Evolutionary conservation across 2,797 vertebrate genomes (phyloP).

Genomic region (Myotis vivesi): DNA sequence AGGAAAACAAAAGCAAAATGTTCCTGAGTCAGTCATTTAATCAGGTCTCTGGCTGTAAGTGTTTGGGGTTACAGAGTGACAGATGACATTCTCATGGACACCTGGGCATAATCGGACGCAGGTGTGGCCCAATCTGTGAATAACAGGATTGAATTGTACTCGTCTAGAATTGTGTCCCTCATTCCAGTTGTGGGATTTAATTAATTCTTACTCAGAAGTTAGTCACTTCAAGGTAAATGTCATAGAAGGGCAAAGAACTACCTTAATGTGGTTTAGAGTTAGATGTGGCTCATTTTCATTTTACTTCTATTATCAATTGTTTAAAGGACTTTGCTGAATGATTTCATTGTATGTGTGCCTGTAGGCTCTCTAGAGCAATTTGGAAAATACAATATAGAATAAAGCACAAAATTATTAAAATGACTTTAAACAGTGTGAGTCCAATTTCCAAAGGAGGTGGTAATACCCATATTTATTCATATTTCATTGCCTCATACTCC

Average conservation of each 20-base stretch:
- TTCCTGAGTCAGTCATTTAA: conserved; percentile 1
- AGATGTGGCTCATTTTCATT: neutral
- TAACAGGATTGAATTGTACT: conserved; percentile 36
- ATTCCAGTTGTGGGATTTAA: conserved; percentile 55
- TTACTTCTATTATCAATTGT: conserved; percentile 59
- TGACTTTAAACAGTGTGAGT: conserved; percentile 46
- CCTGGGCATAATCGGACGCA: conserved; percentile 27
- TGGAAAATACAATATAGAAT: conserved; percentile 55
- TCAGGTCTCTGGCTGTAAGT: neutral
- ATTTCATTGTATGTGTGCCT: conserved; percentile 48
- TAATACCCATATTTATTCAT: conserved; percentile 39
- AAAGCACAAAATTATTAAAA: conserved; percentile 66
- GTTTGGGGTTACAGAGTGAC: neutral
- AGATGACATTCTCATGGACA: neutral
- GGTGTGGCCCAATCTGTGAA: conserved; percentile 33
- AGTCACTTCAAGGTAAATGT: conserved; percentile 32
- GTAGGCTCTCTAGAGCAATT: conserved; percentile 60
- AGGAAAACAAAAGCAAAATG: conserved; percentile 7
- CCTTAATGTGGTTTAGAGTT: neutral
- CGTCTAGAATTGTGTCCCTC: conserved; percentile 38
- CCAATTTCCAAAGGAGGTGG: conserved; percentile 47
- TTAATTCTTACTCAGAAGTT: conserved; percentile 55
- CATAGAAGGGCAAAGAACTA: conserved; percentile 50
- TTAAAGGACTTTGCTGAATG: conserved; percentile 58
- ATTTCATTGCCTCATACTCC: conserved; percentile 2